Evolutionary conservation across 1,140 invertebrate genomes (phyloP).

Genomic region (Ctenoplectra terminalis): DNA sequence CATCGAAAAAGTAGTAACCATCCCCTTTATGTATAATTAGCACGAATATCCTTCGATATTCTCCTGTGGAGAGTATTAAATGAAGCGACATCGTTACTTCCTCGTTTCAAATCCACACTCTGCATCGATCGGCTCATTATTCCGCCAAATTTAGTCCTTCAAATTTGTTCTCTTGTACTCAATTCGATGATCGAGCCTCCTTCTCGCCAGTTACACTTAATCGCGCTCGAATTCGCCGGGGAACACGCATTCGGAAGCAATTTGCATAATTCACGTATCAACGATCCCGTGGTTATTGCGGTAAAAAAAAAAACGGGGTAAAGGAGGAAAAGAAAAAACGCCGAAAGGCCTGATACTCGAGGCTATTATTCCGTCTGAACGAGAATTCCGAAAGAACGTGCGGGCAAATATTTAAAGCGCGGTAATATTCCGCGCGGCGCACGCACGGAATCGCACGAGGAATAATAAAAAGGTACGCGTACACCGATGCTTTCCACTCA

Average conservation of each 20-base stretch:
- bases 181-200: conserved; percentile 8
- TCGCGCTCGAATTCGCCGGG: conserved; percentile 11
- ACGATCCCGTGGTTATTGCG: not conserved
- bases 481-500: not conserved
- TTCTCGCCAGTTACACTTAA: conserved; percentile 3
- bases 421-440: conserved; percentile 54
- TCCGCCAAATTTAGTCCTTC: not conserved
- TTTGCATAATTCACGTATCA: conserved; percentile 34
- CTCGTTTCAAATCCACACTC: not conserved
- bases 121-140: not conserved
- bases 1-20: not conserved
- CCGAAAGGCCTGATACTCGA: not conserved
- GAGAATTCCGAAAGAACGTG: conserved; percentile 37
- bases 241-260: conserved; percentile 1
- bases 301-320: not conserved
- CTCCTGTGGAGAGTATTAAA: not conserved
- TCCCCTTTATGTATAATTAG: not conserved
- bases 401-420: conserved; percentile 57
- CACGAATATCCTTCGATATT: not conserved
- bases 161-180: not conserved
- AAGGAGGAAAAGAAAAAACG: too few relatives aligned
- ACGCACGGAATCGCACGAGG: conserved; percentile 34
- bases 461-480: conserved; percentile 56
- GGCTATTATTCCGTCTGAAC: conserved; percentile 35
- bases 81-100: not conserved